These are phyloP conservation scores for Drosophila athabasca DNA, from an alignment of 1,140 invertebrate genomes.

Conservation along the genomic window DNA sequence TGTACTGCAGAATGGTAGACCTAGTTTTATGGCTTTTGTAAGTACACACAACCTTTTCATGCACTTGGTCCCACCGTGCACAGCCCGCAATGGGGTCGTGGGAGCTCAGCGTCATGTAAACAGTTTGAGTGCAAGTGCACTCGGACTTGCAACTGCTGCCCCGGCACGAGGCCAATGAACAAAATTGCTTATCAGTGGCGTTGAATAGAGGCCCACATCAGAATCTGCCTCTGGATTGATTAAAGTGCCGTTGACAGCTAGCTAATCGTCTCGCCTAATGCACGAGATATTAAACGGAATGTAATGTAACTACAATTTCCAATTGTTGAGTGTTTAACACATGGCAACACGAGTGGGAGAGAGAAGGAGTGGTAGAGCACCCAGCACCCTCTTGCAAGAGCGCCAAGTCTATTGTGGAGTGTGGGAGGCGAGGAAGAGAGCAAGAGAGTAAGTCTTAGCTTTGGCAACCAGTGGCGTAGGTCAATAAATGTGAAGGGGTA, in stretches of 20 bases:
- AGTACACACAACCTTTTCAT: too few species aligned
- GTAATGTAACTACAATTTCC: slow-evolving; percentile 38
- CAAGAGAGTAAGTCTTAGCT: too few species aligned
- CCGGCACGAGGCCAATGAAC: slow-evolving; percentile 31
- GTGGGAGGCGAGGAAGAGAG: too few species aligned
- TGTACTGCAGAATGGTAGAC: background rate
- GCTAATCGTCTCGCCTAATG: slow-evolving; percentile 46
- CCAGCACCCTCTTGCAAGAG: too few species aligned
- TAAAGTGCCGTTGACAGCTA: slow-evolving; percentile 50
- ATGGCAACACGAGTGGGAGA: slow-evolving; percentile 16
- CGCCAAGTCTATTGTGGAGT: too few species aligned
- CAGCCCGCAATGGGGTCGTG: slow-evolving; percentile 26
- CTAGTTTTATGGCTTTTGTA: too few species aligned
- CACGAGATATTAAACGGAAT: slow-evolving; percentile 43
- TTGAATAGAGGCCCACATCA: slow-evolving; percentile 17
- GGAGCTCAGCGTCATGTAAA: slow-evolving; percentile 31
- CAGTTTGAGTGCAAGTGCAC: slow-evolving; percentile 47
- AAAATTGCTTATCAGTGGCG: slow-evolving; percentile 36
- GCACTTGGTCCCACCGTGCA: slow-evolving; percentile 12
- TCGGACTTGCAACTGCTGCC: slow-evolving; percentile 6
- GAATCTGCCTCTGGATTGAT: slow-evolving; percentile 15
- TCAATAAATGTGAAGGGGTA: too few species aligned
- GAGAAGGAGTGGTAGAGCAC: slow-evolving; percentile 21
- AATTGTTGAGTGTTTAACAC: slow-evolving; percentile 45
- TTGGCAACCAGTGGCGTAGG: too few species aligned